These are phyloP conservation scores for Eumaeus atala DNA, from an alignment of 1,140 invertebrate species.

Conservation along the genomic window DNA sequence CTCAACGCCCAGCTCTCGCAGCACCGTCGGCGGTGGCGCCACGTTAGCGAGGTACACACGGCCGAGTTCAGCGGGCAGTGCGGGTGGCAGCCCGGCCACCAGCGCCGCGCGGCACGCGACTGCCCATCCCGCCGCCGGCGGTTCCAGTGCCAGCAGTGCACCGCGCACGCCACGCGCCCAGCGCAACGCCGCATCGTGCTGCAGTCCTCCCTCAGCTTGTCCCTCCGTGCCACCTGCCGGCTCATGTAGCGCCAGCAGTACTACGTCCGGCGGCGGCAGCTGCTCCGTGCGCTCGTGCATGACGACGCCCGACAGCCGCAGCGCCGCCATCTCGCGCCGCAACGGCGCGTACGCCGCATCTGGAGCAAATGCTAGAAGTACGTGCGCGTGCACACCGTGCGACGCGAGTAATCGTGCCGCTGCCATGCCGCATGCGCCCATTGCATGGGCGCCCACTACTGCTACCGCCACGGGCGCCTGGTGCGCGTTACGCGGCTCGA, in stretches of 20 bases:
- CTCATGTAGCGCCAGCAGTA: constrained; percentile 88
- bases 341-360: constrained; percentile 20
- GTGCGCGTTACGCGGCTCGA: constrained; percentile 86
- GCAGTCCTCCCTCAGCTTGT: constrained; percentile 14
- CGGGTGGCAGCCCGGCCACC: constrained; percentile 82
- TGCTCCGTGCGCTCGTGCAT: constrained; percentile 77
- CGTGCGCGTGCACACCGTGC: constrained; percentile 80
- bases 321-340: constrained; percentile 25
- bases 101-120: constrained; percentile 82
- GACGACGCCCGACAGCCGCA: constrained; percentile 19
- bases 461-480: constrained; percentile 84
- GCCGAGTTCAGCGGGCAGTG: constrained; percentile 81
- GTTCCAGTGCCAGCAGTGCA: constrained; percentile 86
- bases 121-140: constrained; percentile 80
- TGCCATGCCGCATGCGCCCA: constrained; percentile 83
- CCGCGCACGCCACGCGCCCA: constrained; percentile 84
- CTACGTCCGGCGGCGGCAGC: constrained; percentile 83
- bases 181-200: constrained; percentile 31
- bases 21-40: constrained; percentile 86
- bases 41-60: constrained; percentile 92
- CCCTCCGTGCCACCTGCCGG: constrained; percentile 21
- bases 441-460: constrained; percentile 72
- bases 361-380: constrained; percentile 23
- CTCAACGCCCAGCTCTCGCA: constrained; percentile 83
- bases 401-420: constrained; percentile 87